Base-by-base conservation (phyloP, 1,140 invertebrate species). In the Leptopilina clavipes region DNA sequence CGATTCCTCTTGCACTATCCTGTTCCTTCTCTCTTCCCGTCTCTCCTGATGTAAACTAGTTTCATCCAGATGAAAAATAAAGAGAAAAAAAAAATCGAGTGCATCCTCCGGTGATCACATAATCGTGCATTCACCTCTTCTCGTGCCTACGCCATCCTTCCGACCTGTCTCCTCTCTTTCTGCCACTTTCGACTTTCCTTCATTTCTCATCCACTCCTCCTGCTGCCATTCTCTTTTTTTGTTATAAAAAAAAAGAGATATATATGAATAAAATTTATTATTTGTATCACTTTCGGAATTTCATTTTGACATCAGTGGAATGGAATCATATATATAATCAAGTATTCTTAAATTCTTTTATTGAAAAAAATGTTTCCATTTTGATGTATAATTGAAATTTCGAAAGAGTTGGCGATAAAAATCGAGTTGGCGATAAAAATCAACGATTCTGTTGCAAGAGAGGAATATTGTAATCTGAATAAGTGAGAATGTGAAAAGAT, bases 101-200 rank as follows among this genome's bases (percentile, higher is more conserved):
- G 84, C 86, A 87, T 88, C 88, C 86, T 89, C 80, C 81, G 85
- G 84, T 88, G 88, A 89, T 89, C 88, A 87, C 86, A 89, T 89
- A 89, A 89, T 89, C 88, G 88, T 89, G 83, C 87, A 83, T 89
- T 89, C 86, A 89, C 88, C 88, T 85, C 83, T 48, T 59, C 19
- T 40, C 37, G 9, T 18, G 56, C 56, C 56, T 25, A 31, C 56
- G 56, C 56, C 56, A 59, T 59, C 56, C 56, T 59, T 25, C 56
- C 56, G 56, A 59, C 56, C 56, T 59, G 56, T 59, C 56, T 54
- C 52, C 52, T 40, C 56, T 59, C 56, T 59, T 59, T 59, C 56
- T 59, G 56, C 18, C 56, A 59, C 56, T 59, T 59, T 59, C 19
- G 18, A 19, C 54, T 59, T 25, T 25, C 11, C 56, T 59, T 59